Conservation (phyloP, 2,888 invertebrate genomes). For the Pandemis corylana region DNA sequence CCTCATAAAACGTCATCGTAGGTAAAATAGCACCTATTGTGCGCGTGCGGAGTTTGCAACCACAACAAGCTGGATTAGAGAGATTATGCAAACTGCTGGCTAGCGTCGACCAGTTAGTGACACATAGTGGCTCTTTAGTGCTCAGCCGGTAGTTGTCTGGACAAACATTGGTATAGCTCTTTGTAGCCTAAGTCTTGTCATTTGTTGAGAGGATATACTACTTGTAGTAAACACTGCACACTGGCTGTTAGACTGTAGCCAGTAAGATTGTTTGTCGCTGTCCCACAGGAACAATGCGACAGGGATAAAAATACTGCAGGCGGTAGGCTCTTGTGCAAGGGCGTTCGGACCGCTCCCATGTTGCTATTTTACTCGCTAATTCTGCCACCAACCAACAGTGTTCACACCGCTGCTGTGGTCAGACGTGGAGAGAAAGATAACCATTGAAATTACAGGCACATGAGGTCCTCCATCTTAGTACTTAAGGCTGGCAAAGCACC, state of each 20-base stretch:
- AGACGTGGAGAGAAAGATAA: no score
- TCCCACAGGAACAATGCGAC: no score
- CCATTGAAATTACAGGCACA: no score
- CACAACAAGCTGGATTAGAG: not conserved
- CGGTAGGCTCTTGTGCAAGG: no score
- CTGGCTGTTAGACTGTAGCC: not conserved
- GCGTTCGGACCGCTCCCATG: no score
- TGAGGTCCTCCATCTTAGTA: no score
- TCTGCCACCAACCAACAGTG: no score
- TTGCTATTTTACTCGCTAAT: no score
- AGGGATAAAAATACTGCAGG: no score
- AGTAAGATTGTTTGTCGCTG: not conserved
- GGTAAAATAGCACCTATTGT: not conserved
- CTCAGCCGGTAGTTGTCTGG: slow-evolving; percentile 46
- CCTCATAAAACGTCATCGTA: not conserved
- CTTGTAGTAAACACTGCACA: not conserved
- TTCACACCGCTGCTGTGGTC: no score
- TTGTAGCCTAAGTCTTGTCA: slow-evolving; percentile 1
- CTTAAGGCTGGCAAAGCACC: no score
- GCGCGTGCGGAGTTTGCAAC: not conserved
- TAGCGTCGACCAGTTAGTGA: slow-evolving; percentile 50
- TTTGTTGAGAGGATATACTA: not conserved
- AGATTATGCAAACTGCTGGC: slow-evolving; percentile 58
- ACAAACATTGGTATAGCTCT: slow-evolving; percentile 18
- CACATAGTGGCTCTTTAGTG: slow-evolving; percentile 49